Evolutionary conservation across 2,113 vertebrate species (phyloP), one percentile per base, ranked within the genome.

Genomic region (Tetrax tetrax): DNA sequence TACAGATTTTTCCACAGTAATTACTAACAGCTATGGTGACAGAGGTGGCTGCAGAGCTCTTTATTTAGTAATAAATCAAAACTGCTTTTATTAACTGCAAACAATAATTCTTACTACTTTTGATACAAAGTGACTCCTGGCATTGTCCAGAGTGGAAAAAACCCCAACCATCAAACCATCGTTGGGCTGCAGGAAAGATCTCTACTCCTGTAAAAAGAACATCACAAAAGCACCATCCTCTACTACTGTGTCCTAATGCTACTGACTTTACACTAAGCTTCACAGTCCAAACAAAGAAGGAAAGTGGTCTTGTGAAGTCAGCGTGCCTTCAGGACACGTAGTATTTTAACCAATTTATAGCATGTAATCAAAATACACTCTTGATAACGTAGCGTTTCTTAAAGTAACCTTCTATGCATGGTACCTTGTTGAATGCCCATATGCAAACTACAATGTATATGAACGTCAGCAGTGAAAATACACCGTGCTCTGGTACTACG

Each of bases 291-390:
- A 64, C 24, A 51, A n/a, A 57, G 54, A 28, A 45, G 37, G 47
- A 61, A 37, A 87, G 5, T 15, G 35, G 23, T 53, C 54, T n/a
- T 81, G 41, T 24, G 51, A 94, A 47, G 45, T n/a, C 38, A 41
- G 33, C 31, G 28, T 31, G 33, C 51, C 24, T 66, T 66, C 47
- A 51, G 35, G 20, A 61, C 53, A 76, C 60, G 21, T 4, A 43
- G 15, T 6, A 41, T 45, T 70, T 84, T 64, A 48, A 41, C 23
- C 19, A 63, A 28, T 3, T 59, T 64, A 48, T 1, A 35, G 16
- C 25, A 29, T 3, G 2, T 18, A 19, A 80, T 37, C 21, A 59
- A 69, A 80, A 80, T 70, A 47, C 0, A 0, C 15, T 38, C 15
- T 28, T 9, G 29, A 35, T 88, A 70, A 59, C 10, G 8, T 7